Evolutionary conservation across 2,888 invertebrate genomes (phyloP), one percentile per base, ranked within the genome.

Genomic region (Steinernema hermaphroditum): DNA sequence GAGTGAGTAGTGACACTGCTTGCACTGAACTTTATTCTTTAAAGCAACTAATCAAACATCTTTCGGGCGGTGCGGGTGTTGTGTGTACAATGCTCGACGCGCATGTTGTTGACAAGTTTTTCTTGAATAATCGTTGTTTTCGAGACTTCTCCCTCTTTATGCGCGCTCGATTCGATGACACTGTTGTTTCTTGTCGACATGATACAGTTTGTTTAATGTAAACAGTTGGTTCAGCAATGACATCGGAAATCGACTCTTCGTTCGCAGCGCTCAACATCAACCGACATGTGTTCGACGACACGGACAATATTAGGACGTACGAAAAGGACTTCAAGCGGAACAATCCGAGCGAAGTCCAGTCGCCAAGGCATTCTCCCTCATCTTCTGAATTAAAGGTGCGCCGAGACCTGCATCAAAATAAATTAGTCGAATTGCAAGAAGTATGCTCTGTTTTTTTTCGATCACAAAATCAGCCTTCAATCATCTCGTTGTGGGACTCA

Each of bases 191-290:
- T n/a, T n/a, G n/a, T n/a, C n/a, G n/a, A n/a, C n/a, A n/a, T n/a
- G n/a, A n/a, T n/a, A n/a, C n/a, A n/a, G n/a, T n/a, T n/a, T n/a
- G n/a, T n/a, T n/a, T n/a, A n/a, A n/a, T n/a, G n/a, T n/a, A n/a
- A n/a, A n/a, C n/a, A 19, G 50, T 50, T 50, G 50, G 12, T 50
- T n/a, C 50, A 62, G 62, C 4, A 32, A 62, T 62, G 62, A 62
- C 62, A 62, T 62, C 62, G 9, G 62, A 62, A 24, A 62, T 62
- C 32, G 62, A 62, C 62, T 32, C 62, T 14, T 62, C 62, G 6
- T 62, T 62, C 62, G 62, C 62, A 6, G 62, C 62, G 16, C 62
- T 62, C 62, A 62, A 62, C 62, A 62, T 62, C 62, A 62, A 62
- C 29, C 62, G 62, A 12, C 62, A 62, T 62, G 62, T 62, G 62